These are phyloP conservation scores for Leptopilina myrica DNA, from an alignment of 2,888 invertebrate genomes.

Conservation along the genomic window DNA sequence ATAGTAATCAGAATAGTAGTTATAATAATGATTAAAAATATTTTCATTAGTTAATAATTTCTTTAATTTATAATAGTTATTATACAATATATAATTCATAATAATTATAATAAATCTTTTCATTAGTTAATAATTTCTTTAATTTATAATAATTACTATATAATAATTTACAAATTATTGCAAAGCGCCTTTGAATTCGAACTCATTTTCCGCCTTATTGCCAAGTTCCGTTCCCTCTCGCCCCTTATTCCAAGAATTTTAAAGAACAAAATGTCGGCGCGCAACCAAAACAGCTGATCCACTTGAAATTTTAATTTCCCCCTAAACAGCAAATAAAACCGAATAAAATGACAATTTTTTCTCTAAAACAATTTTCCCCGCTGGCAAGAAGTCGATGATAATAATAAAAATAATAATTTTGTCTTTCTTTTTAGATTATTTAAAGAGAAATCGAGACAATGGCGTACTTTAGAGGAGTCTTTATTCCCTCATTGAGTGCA, in stretches of 20 bases:
- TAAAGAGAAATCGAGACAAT: conserved; percentile 69
- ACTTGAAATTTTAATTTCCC: background rate
- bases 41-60: too few species aligned
- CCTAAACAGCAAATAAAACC: background rate
- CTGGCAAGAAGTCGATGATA: background rate
- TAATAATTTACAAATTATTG: too few species aligned
- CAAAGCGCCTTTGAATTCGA: too few species aligned
- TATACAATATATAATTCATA: too few species aligned
- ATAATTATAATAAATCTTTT: too few species aligned
- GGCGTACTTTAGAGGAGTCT: conserved; percentile 82
- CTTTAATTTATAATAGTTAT: too few species aligned
- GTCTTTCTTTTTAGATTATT: background rate
- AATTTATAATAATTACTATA: too few species aligned
- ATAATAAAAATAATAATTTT: too few species aligned
- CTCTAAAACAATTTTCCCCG: background rate
- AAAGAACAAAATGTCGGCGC: background rate
- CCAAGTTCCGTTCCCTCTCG: background rate
- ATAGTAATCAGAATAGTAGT: too few species aligned
- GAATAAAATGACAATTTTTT: background rate
- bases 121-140: too few species aligned
- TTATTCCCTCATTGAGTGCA: conserved; percentile 85
- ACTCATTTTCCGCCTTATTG: background rate
- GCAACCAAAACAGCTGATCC: background rate
- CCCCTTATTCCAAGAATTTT: background rate
- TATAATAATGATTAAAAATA: too few species aligned